Conservation (phyloP, 2,113 vertebrate genomes). For the Physeter macrocephalus region DNA sequence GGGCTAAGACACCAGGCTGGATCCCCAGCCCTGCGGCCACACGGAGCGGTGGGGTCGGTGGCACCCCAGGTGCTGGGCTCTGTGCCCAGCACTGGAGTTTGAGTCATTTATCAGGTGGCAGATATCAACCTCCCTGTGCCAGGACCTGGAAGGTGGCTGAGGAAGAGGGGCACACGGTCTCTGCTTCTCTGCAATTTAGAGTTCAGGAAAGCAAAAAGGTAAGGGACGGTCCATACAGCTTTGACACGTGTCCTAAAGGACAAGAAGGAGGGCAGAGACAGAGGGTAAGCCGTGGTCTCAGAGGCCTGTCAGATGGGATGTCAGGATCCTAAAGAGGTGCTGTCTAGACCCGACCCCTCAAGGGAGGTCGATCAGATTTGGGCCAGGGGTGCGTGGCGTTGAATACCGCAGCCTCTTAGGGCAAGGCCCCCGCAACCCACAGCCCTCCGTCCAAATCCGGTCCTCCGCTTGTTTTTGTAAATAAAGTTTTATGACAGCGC, state of each 20-base stretch:
- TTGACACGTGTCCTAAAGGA: not conserved
- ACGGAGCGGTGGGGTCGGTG: too few species aligned
- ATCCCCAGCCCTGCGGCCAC: not conserved
- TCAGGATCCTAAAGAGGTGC: not conserved
- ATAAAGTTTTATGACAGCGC: not conserved
- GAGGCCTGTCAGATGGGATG: not conserved
- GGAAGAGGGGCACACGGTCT: fast-evolving
- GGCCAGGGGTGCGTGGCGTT: not conserved
- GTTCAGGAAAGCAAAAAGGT: not conserved
- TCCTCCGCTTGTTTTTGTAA: not conserved
- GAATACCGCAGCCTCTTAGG: not conserved
- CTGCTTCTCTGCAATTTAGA: not conserved
- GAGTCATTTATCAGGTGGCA: not conserved
- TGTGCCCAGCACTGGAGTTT: fast-evolving
- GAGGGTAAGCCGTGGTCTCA: too few species aligned
- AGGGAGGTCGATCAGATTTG: not conserved
- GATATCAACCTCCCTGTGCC: not conserved
- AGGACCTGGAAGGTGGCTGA: not conserved
- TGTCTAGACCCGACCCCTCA: too few species aligned
- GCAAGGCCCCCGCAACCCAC: fast-evolving
- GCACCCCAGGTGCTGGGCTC: not conserved
- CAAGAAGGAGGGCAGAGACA: not conserved
- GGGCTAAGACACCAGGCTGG: not conserved
- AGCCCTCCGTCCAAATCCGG: not conserved
- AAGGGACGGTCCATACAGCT: not conserved